Conservation (phyloP, 2,113 vertebrate species). For the Gymnocephalus cernua region DNA sequence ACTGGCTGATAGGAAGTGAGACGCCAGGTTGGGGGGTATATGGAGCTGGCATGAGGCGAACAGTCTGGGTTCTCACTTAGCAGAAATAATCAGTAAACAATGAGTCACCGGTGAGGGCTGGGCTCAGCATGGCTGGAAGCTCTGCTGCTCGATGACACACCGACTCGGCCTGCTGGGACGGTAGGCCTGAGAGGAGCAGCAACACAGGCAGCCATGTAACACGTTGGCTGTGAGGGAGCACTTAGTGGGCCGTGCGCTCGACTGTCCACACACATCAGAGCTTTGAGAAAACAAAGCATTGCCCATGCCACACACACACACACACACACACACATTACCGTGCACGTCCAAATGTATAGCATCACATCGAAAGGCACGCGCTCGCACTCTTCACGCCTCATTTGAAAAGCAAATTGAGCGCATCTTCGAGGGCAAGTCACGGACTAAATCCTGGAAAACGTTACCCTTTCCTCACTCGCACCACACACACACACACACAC, state of each 20-base stretch:
- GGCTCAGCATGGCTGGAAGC: slow-evolving; percentile 45
- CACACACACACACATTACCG: slow-evolving; percentile 77
- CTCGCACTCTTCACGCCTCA: slow-evolving; percentile 82
- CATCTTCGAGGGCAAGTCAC: slow-evolving; percentile 74
- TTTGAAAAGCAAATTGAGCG: slow-evolving; percentile 86
- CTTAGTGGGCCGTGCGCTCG: slow-evolving; percentile 69
- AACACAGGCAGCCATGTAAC: slow-evolving; percentile 70
- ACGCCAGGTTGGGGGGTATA: slow-evolving; percentile 46
- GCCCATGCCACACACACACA: slow-evolving; percentile 83
- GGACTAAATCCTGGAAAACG: slow-evolving; percentile 79
- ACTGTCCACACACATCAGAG: slow-evolving; percentile 86
- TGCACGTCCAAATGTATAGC: slow-evolving; percentile 67
- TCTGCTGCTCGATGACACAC: slow-evolving; percentile 34
- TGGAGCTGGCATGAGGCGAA: slow-evolving; percentile 50
- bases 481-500: slow-evolving; percentile 5
- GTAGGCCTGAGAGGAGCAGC: slow-evolving; percentile 56
- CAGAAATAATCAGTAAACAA: slow-evolving; percentile 73
- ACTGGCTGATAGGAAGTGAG: slow-evolving; percentile 64
- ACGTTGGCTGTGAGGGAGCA: slow-evolving; percentile 74
- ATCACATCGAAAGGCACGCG: slow-evolving; percentile 61
- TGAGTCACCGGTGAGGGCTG: slow-evolving; percentile 62
- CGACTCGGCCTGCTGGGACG: slow-evolving; percentile 48
- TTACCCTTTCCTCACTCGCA: slow-evolving; percentile 56
- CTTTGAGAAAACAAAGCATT: slow-evolving; percentile 81
- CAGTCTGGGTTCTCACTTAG: slow-evolving; percentile 70